phyloP scores from a whole-genome alignment of 1,140 invertebrate genomes.

The Brachystomella parvula region DNA sequence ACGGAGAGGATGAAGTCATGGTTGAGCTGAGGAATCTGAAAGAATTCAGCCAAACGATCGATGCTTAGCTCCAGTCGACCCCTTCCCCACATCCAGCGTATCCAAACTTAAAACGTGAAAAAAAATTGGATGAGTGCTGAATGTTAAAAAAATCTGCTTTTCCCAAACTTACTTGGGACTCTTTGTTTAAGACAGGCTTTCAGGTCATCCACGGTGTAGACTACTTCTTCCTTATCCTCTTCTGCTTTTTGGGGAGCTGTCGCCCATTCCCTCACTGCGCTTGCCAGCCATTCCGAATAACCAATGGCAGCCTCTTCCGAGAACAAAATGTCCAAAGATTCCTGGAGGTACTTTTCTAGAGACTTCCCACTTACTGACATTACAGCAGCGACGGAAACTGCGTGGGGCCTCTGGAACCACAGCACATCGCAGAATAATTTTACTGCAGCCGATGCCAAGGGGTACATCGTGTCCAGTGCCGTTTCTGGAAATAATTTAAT shows the following conservation, averaged over 20 bases:
- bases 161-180: constrained; percentile 24
- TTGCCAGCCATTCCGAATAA: constrained; percentile 22
- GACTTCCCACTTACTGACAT: constrained; percentile 35
- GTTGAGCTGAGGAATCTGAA: constrained; percentile 29
- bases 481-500: too few relatives aligned
- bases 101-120: constrained; percentile 28
- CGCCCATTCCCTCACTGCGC: constrained; percentile 14
- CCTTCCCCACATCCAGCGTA: constrained; percentile 36
- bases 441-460: constrained; percentile 24
- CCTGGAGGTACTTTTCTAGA: constrained; percentile 35
- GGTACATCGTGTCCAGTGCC: constrained; percentile 19
- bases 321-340: constrained; percentile 27
- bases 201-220: constrained; percentile 22
- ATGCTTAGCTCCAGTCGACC: constrained; percentile 32
- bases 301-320: constrained; percentile 28
- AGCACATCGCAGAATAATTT: constrained; percentile 34
- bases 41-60: constrained; percentile 31
- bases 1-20: constrained; percentile 30
- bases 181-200: constrained; percentile 28
- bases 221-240: constrained; percentile 12
- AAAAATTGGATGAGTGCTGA: background rate
- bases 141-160: background rate
- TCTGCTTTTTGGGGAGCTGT: background rate
- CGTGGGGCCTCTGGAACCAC: constrained; percentile 33
- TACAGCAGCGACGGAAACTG: constrained; percentile 27